Conservation (phyloP, 2,113 vertebrate species). For the Oxyruncus cristatus region DNA sequence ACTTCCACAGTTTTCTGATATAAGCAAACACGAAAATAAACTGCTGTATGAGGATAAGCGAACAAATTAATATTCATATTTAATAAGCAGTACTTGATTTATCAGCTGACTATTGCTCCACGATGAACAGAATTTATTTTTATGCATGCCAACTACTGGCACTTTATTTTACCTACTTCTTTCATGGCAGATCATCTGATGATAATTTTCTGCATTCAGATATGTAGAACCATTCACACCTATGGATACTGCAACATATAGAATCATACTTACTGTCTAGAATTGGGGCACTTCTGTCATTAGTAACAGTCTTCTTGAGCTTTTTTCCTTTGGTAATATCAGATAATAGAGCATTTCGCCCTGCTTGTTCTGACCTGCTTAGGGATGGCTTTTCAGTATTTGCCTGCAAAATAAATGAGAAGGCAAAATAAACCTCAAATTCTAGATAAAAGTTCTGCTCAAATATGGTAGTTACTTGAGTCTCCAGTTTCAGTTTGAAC, state of each 20-base stretch:
- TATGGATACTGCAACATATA: not conserved
- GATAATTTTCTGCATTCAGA: not conserved
- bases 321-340: constrained; percentile 90
- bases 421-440: not conserved
- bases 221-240: not conserved
- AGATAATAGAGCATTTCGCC: constrained; percentile 85
- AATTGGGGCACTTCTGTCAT: constrained; percentile 88
- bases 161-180: not conserved
- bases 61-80: not conserved
- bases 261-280: constrained; percentile 87
- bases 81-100: not conserved
- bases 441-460: not conserved
- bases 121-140: not conserved
- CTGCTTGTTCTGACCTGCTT: constrained; percentile 80
- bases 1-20: not conserved
- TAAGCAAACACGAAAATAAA: not conserved
- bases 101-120: not conserved
- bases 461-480: not conserved
- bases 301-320: constrained; percentile 93
- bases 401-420: constrained; percentile 77
- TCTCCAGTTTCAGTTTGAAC: not conserved
- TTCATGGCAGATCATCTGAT: not conserved
- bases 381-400: constrained; percentile 88
- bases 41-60: not conserved
- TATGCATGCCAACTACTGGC: not conserved